Base-by-base conservation (phyloP, 2,797 vertebrate genomes). In the Hydrolagus colliei region DNA sequence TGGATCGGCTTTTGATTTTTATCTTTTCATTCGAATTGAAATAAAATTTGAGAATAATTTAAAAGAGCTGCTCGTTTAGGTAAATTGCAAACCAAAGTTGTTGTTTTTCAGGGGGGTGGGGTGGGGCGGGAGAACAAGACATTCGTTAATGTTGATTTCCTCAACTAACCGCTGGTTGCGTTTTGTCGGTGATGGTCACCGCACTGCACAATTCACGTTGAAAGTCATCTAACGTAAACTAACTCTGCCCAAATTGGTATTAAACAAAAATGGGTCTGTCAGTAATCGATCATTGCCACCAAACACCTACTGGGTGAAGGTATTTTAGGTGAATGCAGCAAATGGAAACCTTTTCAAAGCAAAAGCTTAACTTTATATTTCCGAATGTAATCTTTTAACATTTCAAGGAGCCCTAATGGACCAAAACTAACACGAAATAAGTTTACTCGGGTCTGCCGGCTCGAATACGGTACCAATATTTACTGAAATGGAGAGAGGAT, bases 21-120 rank as follows among this genome's bases (percentile, higher is more conserved):
- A 20, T 88, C 87, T 88, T 87, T 89, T 87, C 87, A 89, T 86
- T 87, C 87, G 87, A 4, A 0, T 86, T 86, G 88, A 80, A 52
- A 20, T 65, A 86, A 87, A 88, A 88, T 75, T 79, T 71, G 41
- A 52, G 41, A 52, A 86, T 59, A 32, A 59, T 87, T 85, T 88
- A 88, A 86, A 72, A 86, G 73, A 74, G 12, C 77, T 85, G 87
- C 82, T 62, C 41, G 41, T 88, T 67, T 22, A 88, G 86, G 89
- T 87, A 88, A 10, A 87, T 86, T 86, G 11, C 14, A 89, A 86
- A 75, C 87, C 87, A 88, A 77, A 80, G 77, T 87, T 88, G 32
- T 86, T 67, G 72, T 90, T 87, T 88, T 87, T 84, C 78, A 88
- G 84, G 79, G 72, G 84, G 59, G 72, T 80, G 79, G 74, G 80